Percentiles rank a stretch among this genome's conserved stretches.
Evolutionary conservation across 2,113 vertebrate species (phyloP).

Genomic region (Elephantulus edwardii): DNA sequence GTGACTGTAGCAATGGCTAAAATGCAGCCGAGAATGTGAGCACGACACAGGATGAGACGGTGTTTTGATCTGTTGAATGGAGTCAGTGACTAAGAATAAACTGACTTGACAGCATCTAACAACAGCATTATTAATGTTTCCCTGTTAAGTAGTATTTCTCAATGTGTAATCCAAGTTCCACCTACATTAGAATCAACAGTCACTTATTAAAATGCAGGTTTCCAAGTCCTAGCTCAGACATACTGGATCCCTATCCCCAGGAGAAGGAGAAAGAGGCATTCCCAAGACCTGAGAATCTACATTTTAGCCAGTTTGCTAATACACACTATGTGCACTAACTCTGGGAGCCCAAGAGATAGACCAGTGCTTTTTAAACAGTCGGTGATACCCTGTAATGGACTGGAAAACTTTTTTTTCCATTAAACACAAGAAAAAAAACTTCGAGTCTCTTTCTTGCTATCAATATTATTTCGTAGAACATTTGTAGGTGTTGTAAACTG

Average conservation of each 20-base stretch:
- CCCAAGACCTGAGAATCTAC: neutral
- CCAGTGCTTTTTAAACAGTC: neutral
- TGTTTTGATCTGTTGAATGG: no score
- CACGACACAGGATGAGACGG: no score
- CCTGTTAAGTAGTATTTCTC: constrained; percentile 11
- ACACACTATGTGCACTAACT: neutral
- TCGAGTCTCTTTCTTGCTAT: neutral
- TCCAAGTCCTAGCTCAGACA: neutral
- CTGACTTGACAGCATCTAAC: no score
- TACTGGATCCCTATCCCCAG: neutral
- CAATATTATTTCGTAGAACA: neutral
- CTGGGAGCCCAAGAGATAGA: neutral
- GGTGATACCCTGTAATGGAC: neutral
- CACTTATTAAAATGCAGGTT: constrained; percentile 14
- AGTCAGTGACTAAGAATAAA: no score
- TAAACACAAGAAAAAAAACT: constrained; percentile 19
- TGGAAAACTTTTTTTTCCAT: neutral
- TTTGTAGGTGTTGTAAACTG: constrained; percentile 4
- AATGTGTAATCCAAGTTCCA: constrained; percentile 20
- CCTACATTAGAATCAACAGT: neutral
- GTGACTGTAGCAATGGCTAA: no score
- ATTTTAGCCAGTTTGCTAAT: neutral
- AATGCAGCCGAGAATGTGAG: no score
- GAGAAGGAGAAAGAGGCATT: neutral
- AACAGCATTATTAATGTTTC: neutral